phyloP scores from a whole-genome alignment of 2,113 vertebrate species.

The Plecotus auritus region DNA sequence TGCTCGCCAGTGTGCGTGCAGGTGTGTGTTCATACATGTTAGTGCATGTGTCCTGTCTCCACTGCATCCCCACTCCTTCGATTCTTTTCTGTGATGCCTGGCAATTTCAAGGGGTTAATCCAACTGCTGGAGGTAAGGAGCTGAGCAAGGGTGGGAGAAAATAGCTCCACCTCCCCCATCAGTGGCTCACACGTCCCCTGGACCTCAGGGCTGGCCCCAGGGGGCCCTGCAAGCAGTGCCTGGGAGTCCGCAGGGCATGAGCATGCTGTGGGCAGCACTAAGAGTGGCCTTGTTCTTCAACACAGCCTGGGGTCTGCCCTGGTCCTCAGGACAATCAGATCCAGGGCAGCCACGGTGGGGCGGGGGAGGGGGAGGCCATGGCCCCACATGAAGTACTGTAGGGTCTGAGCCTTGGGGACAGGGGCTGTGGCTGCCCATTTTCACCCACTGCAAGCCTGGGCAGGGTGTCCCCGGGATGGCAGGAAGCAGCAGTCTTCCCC shows the following conservation, averaged over 20 bases:
- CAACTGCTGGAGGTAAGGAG: neutral
- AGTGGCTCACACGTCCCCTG: neutral
- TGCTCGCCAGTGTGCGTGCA: rapidly evolving
- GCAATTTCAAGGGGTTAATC: neutral
- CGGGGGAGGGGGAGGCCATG: neutral
- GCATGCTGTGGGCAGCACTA: neutral
- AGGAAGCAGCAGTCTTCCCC: neutral
- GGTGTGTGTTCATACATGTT: rapidly evolving
- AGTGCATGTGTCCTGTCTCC: neutral
- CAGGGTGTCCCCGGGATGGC: too few species aligned
- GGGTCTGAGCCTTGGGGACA: neutral
- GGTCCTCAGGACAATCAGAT: too few species aligned
- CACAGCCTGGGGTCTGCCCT: neutral
- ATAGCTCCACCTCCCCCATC: neutral
- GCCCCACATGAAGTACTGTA: neutral
- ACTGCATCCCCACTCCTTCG: neutral
- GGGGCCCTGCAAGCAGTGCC: rapidly evolving
- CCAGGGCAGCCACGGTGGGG: rapidly evolving
- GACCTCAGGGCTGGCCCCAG: rapidly evolving
- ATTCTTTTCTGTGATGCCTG: neutral
- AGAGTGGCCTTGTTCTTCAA: neutral
- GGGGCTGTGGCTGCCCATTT: neutral
- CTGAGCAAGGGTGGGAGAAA: neutral
- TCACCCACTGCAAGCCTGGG: neutral
- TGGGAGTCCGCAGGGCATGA: rapidly evolving